Evolutionary conservation across 1,140 invertebrate species (phyloP).

Genomic region (Drosophila eugracilis): DNA sequence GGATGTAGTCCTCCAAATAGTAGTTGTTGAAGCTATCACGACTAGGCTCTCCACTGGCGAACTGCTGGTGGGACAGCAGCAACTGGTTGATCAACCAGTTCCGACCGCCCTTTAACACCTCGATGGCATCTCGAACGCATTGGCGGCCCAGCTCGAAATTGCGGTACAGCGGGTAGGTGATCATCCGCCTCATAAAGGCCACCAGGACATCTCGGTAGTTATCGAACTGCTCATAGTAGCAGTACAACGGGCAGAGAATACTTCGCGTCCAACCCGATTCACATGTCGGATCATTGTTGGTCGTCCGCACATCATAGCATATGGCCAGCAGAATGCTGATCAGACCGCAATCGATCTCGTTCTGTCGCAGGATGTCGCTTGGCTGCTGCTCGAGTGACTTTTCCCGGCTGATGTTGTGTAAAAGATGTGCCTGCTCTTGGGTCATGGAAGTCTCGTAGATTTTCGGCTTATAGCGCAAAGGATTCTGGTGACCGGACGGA

Average conservation of each 20-base stretch:
- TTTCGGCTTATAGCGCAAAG: constrained; percentile 69
- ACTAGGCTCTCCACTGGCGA: constrained; percentile 53
- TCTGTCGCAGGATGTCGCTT: constrained; percentile 42
- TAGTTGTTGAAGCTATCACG: constrained; percentile 68
- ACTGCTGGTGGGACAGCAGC: constrained; percentile 68
- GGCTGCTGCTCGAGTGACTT: constrained; percentile 12
- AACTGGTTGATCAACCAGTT: constrained; percentile 78
- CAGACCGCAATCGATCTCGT: constrained; percentile 73
- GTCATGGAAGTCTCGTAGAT: constrained; percentile 70
- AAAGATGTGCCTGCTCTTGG: constrained; percentile 68
- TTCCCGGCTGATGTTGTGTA: constrained; percentile 64
- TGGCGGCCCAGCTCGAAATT: constrained; percentile 74
- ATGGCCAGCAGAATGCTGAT: constrained; percentile 79
- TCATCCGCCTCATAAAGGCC: constrained; percentile 68
- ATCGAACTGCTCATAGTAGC: constrained; percentile 77
- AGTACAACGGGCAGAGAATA: constrained; percentile 69
- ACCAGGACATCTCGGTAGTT: constrained; percentile 72
- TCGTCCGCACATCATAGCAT: constrained; percentile 78
- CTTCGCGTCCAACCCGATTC: constrained; percentile 80
- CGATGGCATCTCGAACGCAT: constrained; percentile 74
- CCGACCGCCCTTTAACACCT: constrained; percentile 67
- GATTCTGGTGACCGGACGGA: constrained; percentile 80
- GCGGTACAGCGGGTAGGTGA: constrained; percentile 78
- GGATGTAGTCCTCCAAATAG: constrained; percentile 76
- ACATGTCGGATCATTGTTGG: constrained; percentile 76